phyloP scores from a whole-genome alignment of 2,797 vertebrate genomes.

The Crocidura indochinensis region DNA sequence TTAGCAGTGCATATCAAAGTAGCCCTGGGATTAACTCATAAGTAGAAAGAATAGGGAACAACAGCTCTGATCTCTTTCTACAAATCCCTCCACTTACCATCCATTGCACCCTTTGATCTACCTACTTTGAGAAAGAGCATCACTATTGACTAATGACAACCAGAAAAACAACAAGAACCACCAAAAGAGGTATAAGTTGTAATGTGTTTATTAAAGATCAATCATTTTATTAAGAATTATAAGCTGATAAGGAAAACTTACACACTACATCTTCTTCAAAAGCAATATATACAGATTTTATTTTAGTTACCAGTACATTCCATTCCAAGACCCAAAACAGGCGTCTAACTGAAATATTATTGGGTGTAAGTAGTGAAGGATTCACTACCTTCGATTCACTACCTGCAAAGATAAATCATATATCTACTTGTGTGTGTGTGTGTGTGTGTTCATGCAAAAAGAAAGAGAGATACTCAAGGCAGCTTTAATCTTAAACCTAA shows the following conservation, averaged over 20 bases:
- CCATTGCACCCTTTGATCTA: background rate
- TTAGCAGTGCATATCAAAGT: slow-evolving; percentile 27
- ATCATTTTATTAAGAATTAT: background rate
- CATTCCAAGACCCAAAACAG: slow-evolving; percentile 32
- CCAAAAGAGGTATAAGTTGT: slow-evolving; percentile 15
- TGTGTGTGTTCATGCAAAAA: background rate
- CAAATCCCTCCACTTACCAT: background rate
- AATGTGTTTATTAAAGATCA: slow-evolving; percentile 40
- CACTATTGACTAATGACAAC: background rate
- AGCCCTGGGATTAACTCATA: background rate
- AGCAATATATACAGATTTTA: slow-evolving; percentile 1
- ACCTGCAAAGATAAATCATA: background rate
- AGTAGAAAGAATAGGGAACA: background rate
- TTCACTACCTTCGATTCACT: background rate
- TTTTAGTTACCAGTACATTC: slow-evolving; percentile 7
- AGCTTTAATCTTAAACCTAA: slow-evolving; percentile 51
- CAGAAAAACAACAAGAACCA: background rate
- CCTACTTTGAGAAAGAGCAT: background rate
- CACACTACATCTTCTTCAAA: slow-evolving; percentile 12
- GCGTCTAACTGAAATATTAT: background rate
- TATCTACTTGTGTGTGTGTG: background rate
- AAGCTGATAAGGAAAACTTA: slow-evolving; percentile 24
- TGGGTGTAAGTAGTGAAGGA: no score
- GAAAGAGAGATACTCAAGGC: background rate
- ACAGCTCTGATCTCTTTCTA: background rate